Conservation (phyloP, 1,140 invertebrate species). For the Pogonomyrmex californicus region DNA sequence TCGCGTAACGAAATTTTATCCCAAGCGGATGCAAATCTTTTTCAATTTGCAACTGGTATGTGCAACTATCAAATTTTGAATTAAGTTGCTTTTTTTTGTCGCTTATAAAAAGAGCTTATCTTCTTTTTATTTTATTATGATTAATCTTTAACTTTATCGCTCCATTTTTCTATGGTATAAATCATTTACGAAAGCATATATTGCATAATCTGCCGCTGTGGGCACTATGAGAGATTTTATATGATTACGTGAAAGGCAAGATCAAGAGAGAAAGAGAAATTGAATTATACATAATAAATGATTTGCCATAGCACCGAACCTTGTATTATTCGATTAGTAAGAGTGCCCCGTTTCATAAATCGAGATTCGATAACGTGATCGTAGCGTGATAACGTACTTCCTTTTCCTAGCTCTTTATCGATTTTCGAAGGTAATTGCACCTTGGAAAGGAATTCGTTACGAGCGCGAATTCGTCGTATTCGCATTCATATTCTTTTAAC, state of each 20-base stretch:
- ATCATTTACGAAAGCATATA: conserved; percentile 47
- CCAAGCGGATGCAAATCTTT: neutral
- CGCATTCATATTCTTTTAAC: neutral
- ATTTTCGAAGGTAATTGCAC: neutral
- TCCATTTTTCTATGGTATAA: neutral
- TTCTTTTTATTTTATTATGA: neutral
- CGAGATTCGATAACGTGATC: conserved; percentile 16
- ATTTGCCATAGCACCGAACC: neutral
- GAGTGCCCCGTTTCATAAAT: neutral
- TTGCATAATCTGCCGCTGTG: conserved; percentile 7
- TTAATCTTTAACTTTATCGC: conserved; percentile 15
- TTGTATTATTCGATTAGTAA: conserved; percentile 36
- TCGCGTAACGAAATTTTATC: neutral
- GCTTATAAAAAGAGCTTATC: conserved; percentile 1
- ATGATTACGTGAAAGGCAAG: conserved; percentile 42
- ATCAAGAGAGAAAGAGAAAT: neutral
- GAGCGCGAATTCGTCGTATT: neutral
- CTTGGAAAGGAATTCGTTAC: neutral
- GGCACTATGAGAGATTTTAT: conserved; percentile 1
- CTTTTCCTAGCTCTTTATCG: conserved; percentile 24
- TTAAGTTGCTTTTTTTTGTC: neutral
- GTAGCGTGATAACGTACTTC: neutral
- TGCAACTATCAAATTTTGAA: neutral
- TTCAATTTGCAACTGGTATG: conserved; percentile 10
- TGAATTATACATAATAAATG: neutral